Evolutionary conservation across 2,113 vertebrate genomes (phyloP).

Genomic region (Balaeniceps rex): DNA sequence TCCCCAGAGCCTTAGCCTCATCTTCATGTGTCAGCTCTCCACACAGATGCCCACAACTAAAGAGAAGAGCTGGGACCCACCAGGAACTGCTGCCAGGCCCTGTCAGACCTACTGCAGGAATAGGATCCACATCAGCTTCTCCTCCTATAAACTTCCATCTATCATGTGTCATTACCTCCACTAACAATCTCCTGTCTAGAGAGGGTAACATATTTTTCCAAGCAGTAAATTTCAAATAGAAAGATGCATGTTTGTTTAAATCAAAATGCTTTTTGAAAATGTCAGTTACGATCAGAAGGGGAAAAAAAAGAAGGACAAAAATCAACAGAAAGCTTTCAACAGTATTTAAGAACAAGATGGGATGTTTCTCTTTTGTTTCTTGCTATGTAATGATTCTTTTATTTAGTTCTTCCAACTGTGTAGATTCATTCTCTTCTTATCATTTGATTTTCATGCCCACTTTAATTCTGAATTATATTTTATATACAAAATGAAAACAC

Average conservation of each 20-base stretch:
- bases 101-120: no score
- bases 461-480: not conserved
- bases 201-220: not conserved
- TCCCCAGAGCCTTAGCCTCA: not conserved
- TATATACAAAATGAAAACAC: not conserved
- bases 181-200: not conserved
- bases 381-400: not conserved
- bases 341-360: not conserved
- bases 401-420: not conserved
- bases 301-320: not conserved
- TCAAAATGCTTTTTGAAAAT: not conserved
- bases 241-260: not conserved
- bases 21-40: not conserved
- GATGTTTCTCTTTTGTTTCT: not conserved
- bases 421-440: not conserved
- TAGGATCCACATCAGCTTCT: not conserved
- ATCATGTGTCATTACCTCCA: rapidly evolving
- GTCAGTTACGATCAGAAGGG: not conserved
- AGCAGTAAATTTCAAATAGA: not conserved
- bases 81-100: not conserved
- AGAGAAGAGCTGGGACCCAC: not conserved
- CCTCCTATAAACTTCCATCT: not conserved
- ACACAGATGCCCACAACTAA: not conserved
- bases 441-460: not conserved
- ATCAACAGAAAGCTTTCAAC: not conserved